Conservation (phyloP, 2,113 vertebrate genomes). For the Oenanthe oenanthe region DNA sequence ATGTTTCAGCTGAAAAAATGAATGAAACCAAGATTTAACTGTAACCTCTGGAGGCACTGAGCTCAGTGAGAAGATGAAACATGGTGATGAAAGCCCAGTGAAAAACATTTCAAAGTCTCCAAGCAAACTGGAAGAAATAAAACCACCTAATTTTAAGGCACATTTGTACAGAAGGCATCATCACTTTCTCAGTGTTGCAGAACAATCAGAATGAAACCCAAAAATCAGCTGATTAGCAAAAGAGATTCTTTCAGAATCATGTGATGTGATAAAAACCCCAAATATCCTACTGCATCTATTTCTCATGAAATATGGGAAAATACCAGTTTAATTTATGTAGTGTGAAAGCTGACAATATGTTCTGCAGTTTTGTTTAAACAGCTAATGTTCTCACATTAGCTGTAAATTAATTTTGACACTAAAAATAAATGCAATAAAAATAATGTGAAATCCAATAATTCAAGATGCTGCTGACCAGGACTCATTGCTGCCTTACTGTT, state of each 20-base stretch:
- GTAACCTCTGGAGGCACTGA: background rate
- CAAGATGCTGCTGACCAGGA: background rate
- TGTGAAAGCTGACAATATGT: conserved; percentile 46
- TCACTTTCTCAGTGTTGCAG: background rate
- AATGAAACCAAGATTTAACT: background rate
- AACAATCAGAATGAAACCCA: background rate
- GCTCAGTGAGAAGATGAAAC: background rate
- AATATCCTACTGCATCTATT: background rate
- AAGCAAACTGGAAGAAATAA: background rate
- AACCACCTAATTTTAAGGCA: background rate
- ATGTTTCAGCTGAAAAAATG: background rate
- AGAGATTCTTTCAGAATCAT: background rate
- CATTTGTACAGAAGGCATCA: background rate
- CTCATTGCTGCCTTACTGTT: background rate
- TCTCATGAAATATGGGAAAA: background rate
- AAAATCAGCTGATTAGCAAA: background rate
- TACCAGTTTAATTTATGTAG: conserved; percentile 30
- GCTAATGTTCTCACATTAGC: conserved; percentile 28
- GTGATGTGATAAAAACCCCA: background rate
- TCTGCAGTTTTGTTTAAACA: conserved; percentile 34
- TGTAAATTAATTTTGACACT: background rate
- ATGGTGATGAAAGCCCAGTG: background rate
- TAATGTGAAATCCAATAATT: background rate
- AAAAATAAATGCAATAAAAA: conserved; percentile 28
- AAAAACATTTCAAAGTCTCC: background rate